phyloP scores from a whole-genome alignment of 2,113 vertebrate species.

The Corythaixoides concolor region DNA sequence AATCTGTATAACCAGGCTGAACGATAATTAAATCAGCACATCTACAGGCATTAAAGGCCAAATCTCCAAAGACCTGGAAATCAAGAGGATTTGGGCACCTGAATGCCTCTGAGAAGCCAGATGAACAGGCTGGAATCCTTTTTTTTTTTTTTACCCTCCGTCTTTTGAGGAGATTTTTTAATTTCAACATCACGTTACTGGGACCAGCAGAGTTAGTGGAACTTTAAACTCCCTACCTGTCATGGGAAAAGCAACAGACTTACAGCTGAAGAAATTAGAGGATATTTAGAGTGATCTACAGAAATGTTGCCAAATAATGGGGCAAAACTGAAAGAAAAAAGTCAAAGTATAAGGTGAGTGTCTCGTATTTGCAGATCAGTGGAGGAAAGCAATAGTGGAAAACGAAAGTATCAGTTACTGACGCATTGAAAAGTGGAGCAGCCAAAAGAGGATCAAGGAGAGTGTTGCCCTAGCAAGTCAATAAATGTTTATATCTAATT shows the following conservation, averaged over 20 bases:
- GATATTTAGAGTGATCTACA: not conserved
- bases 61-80: not conserved
- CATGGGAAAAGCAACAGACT: not conserved
- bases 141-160: not conserved
- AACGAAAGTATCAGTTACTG: not conserved
- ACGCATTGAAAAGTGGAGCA: not conserved
- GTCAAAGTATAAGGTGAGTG: not conserved
- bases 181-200: not conserved
- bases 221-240: not conserved
- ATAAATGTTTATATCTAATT: not conserved
- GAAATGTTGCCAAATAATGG: not conserved
- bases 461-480: not conserved
- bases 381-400: not conserved
- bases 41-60: not conserved
- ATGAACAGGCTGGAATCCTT: not conserved
- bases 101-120: not conserved
- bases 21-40: not conserved
- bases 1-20: not conserved
- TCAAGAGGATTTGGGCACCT: not conserved
- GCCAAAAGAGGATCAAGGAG: not conserved
- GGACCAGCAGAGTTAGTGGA: not conserved
- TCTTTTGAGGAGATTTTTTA: not conserved
- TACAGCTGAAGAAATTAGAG: not conserved
- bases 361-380: not conserved
- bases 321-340: not conserved